Evolutionary conservation across 1,140 invertebrate species (phyloP).

Genomic region (Procambarus clarkii): DNA sequence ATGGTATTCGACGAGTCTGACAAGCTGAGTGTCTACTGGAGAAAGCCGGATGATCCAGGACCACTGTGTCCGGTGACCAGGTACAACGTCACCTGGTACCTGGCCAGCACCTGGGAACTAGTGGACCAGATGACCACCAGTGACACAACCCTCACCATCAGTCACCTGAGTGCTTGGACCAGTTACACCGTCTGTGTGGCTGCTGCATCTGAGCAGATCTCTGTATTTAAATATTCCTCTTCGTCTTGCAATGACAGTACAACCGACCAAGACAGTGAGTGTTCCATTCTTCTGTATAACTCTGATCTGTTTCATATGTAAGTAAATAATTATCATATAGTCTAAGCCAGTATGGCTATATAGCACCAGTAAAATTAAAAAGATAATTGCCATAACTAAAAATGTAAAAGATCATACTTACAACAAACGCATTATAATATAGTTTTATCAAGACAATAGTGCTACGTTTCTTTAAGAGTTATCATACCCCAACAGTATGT

Average conservation of each 20-base stretch:
- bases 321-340: neutral
- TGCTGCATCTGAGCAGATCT: neutral
- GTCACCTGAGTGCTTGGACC: neutral
- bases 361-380: too few relatives aligned
- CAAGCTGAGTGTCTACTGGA: neutral
- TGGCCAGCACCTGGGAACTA: too few relatives aligned
- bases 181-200: neutral
- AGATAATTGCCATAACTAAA: neutral
- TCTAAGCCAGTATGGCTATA: neutral
- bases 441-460: too few relatives aligned
- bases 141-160: neutral
- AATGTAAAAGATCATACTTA: neutral
- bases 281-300: neutral
- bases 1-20: neutral
- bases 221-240: too few relatives aligned
- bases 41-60: neutral
- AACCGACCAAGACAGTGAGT: slow-evolving; percentile 5
- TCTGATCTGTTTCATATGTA: neutral
- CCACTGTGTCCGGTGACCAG: neutral
- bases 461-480: too few relatives aligned
- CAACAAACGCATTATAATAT: too few relatives aligned
- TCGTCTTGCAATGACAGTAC: neutral
- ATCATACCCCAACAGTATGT: too few relatives aligned
- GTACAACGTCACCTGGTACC: neutral
- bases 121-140: neutral